Evolutionary conservation across 1,140 invertebrate species (phyloP).

Genomic region (Paramacrobiotus metropolitanus): DNA sequence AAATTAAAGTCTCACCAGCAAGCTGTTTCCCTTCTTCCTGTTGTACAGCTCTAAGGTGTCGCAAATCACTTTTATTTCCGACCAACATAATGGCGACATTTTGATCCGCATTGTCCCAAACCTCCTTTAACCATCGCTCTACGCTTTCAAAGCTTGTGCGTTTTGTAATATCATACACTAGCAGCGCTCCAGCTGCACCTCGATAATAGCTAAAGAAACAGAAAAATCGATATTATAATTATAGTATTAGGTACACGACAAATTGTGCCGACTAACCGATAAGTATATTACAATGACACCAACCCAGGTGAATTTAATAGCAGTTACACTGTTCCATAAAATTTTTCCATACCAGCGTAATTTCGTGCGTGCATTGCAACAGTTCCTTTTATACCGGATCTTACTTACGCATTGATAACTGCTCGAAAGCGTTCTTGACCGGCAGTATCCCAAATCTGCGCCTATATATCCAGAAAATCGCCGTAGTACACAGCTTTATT

Average conservation of each 20-base stretch:
- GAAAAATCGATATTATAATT: background rate
- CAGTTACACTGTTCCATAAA: background rate
- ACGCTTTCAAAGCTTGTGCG: slow-evolving; percentile 98
- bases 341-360: background rate
- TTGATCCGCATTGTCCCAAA: slow-evolving; percentile 80
- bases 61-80: slow-evolving; percentile 93
- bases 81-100: slow-evolving; percentile 90
- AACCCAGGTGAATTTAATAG: background rate
- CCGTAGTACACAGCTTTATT: slow-evolving; percentile 9
- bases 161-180: slow-evolving; percentile 97
- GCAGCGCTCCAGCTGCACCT: slow-evolving; percentile 75
- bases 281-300: background rate
- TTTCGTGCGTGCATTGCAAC: background rate
- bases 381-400: too few relatives aligned
- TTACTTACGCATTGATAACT: slow-evolving; percentile 71
- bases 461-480: slow-evolving; percentile 35
- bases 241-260: background rate
- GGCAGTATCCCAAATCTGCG: slow-evolving; percentile 99
- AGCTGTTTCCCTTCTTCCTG: slow-evolving; percentile 94
- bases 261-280: background rate
- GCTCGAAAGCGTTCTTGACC: slow-evolving; percentile 98
- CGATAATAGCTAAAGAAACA: slow-evolving; percentile 46
- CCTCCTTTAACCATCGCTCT: slow-evolving; percentile 84
- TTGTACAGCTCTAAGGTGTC: slow-evolving; percentile 89
- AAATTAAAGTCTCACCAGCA: slow-evolving; percentile 28